Percentiles rank a stretch among this genome's conserved stretches.
phyloP scores from a whole-genome alignment of 1,140 invertebrate species.

The Drosophila baimaii region DNA sequence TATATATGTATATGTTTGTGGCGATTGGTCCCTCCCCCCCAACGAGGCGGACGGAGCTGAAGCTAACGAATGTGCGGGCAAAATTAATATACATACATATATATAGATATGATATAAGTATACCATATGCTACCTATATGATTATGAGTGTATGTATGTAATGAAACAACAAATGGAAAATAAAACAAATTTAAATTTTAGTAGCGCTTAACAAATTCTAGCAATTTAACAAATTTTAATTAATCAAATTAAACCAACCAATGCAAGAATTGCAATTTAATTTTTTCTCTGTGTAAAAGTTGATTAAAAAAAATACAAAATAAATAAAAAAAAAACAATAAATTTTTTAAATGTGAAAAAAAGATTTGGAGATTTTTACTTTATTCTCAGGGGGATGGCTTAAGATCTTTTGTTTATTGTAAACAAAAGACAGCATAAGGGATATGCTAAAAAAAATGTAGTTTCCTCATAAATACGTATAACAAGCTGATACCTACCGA shows the following conservation, averaged over 20 bases:
- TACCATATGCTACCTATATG: slow-evolving; percentile 54
- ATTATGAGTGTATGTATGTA: slow-evolving; percentile 54
- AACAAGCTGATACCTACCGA: too few species aligned
- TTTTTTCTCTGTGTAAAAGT: slow-evolving; percentile 82
- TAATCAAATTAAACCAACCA: slow-evolving; percentile 78
- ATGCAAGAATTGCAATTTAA: slow-evolving; percentile 75
- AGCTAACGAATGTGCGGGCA: slow-evolving; percentile 11
- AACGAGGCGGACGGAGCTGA: too few species aligned
- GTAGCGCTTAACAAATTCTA: slow-evolving; percentile 83
- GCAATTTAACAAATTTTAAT: slow-evolving; percentile 83
- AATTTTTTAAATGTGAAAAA: slow-evolving; percentile 77
- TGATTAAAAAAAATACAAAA: slow-evolving; percentile 67
- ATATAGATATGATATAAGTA: slow-evolving; percentile 59
- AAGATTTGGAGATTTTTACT: neutral
- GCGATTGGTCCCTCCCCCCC: slow-evolving; percentile 34
- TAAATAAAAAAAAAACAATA: slow-evolving; percentile 54
- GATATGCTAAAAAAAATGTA: too few species aligned
- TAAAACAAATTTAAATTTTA: slow-evolving; percentile 79
- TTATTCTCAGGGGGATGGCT: too few species aligned
- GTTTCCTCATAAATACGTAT: too few species aligned
- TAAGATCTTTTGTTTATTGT: too few species aligned
- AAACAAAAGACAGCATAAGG: too few species aligned
- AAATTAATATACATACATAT: slow-evolving; percentile 51
- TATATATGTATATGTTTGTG: slow-evolving; percentile 18
- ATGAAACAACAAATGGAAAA: slow-evolving; percentile 66